Evolutionary conservation across 2,113 vertebrate genomes (phyloP).

Genomic region (Psilopogon haemacephalus): DNA sequence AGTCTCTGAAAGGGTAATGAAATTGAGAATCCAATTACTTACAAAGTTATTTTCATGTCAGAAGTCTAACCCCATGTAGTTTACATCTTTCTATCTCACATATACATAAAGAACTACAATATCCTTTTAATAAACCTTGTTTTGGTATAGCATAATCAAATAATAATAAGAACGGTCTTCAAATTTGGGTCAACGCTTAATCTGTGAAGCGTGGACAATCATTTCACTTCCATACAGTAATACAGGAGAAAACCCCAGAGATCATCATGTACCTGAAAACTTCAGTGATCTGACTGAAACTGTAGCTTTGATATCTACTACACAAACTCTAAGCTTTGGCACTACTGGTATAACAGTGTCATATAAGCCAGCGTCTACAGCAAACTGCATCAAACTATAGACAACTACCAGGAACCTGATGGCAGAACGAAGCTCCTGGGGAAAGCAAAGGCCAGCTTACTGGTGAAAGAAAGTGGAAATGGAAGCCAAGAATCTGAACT

Average conservation of each 20-base stretch:
- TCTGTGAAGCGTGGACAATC: neutral
- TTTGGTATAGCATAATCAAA: neutral
- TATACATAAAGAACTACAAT: neutral
- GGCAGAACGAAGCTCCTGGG: neutral
- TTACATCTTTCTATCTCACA: neutral
- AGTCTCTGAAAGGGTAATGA: neutral
- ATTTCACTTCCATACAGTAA: neutral
- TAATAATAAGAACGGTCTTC: neutral
- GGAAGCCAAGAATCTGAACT: neutral
- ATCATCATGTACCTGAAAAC: accelerated
- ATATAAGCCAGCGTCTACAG: neutral
- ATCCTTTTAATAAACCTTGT: neutral
- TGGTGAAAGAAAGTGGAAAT: neutral
- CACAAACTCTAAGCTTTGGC: neutral
- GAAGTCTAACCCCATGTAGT: neutral
- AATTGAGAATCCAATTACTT: neutral
- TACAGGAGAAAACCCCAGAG: neutral
- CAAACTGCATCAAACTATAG: neutral
- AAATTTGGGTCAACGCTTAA: neutral
- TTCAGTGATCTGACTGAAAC: neutral
- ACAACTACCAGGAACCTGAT: neutral
- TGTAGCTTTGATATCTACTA: neutral
- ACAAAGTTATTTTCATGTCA: neutral
- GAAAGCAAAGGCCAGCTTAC: neutral
- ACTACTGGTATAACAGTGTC: neutral